A percentile compares a stretch with the other conserved stretches of the same genome.
Evolutionary conservation across 1,140 invertebrate genomes (phyloP).

Genomic region (Teleogryllus occipitalis): DNA sequence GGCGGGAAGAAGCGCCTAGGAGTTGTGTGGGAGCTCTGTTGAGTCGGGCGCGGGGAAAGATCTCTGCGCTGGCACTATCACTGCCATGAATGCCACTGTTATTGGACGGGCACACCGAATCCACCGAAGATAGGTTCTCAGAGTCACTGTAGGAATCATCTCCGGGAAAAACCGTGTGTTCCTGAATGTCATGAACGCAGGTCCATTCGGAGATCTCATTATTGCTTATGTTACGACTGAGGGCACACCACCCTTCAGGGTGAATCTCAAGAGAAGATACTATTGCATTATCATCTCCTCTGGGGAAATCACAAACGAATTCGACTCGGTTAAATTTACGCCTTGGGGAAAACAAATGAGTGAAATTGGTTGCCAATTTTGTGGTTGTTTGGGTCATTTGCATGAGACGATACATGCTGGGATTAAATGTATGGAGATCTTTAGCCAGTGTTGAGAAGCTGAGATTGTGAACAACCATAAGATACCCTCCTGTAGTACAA

Average conservation of each 20-base stretch:
- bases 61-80: too few relatives aligned
- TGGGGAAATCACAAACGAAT: constrained; percentile 82
- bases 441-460: constrained; percentile 67
- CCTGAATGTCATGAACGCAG: too few relatives aligned
- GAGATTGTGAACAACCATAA: constrained; percentile 84
- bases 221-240: constrained; percentile 78
- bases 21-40: too few relatives aligned
- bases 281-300: constrained; percentile 75
- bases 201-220: constrained; percentile 65
- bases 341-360: constrained; percentile 65
- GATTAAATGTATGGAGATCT: constrained; percentile 82
- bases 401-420: constrained; percentile 82
- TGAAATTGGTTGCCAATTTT: constrained; percentile 65
- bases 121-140: too few relatives aligned
- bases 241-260: constrained; percentile 81
- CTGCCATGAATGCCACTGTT: too few relatives aligned
- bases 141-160: too few relatives aligned
- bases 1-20: too few relatives aligned
- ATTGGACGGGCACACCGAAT: too few relatives aligned
- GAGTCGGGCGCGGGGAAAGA: too few relatives aligned
- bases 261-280: constrained; percentile 85
- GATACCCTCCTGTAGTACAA: constrained; percentile 78
- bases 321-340: constrained; percentile 76
- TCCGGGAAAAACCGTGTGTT: too few relatives aligned
- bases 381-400: constrained; percentile 72